phyloP scores from a whole-genome alignment of 2,113 vertebrate species.

The Gasterosteus nipponicus region DNA sequence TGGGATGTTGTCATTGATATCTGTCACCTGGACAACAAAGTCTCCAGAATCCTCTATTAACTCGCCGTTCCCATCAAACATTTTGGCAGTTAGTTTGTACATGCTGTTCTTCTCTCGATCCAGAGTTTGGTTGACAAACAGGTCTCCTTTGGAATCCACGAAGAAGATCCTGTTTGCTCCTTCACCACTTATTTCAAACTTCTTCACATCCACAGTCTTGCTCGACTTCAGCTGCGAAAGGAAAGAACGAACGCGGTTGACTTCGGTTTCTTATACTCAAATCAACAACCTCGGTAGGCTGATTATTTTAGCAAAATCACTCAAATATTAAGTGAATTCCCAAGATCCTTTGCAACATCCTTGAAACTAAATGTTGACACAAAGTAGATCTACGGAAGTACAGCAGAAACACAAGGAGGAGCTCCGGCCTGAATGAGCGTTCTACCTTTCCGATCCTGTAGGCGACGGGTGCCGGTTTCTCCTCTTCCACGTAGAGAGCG shows the following conservation, averaged over 20 bases:
- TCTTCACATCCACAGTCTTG: slow-evolving; percentile 59
- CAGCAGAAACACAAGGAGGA: neutral
- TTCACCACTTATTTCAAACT: slow-evolving; percentile 86
- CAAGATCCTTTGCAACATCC: slow-evolving; percentile 22
- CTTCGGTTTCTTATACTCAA: neutral
- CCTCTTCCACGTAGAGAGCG: slow-evolving; percentile 83
- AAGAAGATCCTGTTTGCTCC: slow-evolving; percentile 85
- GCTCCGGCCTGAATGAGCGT: neutral
- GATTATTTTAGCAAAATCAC: slow-evolving; percentile 6
- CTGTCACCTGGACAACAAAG: slow-evolving; percentile 88
- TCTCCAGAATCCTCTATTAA: slow-evolving; percentile 82
- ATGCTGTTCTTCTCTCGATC: slow-evolving; percentile 87
- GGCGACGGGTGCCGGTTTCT: slow-evolving; percentile 74
- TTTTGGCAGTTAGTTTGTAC: slow-evolving; percentile 84
- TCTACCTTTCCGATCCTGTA: slow-evolving; percentile 87
- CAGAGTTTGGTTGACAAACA: slow-evolving; percentile 83
- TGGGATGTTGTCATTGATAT: slow-evolving; percentile 92
- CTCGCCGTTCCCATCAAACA: slow-evolving; percentile 79
- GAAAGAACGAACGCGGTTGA: neutral
- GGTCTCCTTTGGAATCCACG: slow-evolving; percentile 84
- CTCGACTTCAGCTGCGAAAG: slow-evolving; percentile 86
- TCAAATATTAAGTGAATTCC: slow-evolving; percentile 29
- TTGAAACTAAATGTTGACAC: slow-evolving; percentile 28
- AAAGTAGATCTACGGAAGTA: neutral
- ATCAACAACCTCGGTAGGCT: slow-evolving; percentile 17